Conservation (phyloP, 2,113 vertebrate species). For the Nothobranchius furzeri region DNA sequence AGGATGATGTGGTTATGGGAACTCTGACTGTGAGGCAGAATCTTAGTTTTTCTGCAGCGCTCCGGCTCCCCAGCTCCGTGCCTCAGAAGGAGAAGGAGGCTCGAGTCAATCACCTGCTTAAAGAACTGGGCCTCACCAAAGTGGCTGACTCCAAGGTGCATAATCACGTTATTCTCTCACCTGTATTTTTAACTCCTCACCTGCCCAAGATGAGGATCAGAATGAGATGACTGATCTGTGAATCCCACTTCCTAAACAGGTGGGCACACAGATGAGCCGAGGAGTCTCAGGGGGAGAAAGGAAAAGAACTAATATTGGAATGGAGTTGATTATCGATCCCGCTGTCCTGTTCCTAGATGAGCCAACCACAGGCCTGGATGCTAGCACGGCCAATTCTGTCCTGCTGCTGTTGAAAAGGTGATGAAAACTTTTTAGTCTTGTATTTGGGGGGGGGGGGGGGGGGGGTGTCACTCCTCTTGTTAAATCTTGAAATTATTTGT, state of each 20-base stretch:
- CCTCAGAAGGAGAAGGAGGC: conserved; percentile 82
- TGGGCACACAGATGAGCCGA: conserved; percentile 88
- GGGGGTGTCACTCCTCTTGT: too few relatives aligned
- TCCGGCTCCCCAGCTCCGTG: conserved; percentile 86
- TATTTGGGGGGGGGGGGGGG: too few relatives aligned
- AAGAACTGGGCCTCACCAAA: conserved; percentile 87
- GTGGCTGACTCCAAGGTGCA: conserved; percentile 92
- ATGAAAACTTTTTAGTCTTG: not conserved
- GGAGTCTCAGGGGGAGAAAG: conserved; percentile 94
- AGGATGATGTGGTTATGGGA: conserved; percentile 96
- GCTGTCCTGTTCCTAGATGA: conserved; percentile 93
- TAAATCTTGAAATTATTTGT: too few relatives aligned
- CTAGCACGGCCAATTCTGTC: conserved; percentile 92
- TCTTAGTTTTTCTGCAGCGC: conserved; percentile 90
- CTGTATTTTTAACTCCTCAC: too few relatives aligned
- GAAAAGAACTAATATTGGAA: conserved; percentile 94
- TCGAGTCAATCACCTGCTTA: conserved; percentile 83
- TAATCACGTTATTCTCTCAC: not conserved
- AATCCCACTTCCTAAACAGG: conserved; percentile 55
- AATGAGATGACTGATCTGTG: not conserved
- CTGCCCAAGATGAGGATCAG: not conserved
- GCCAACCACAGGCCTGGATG: conserved; percentile 93
- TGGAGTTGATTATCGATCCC: conserved; percentile 94
- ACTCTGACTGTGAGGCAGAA: conserved; percentile 95
- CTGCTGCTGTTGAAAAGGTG: conserved; percentile 90